Conservation (phyloP, 2,888 invertebrate genomes). For the Eucera pruinosa region DNA sequence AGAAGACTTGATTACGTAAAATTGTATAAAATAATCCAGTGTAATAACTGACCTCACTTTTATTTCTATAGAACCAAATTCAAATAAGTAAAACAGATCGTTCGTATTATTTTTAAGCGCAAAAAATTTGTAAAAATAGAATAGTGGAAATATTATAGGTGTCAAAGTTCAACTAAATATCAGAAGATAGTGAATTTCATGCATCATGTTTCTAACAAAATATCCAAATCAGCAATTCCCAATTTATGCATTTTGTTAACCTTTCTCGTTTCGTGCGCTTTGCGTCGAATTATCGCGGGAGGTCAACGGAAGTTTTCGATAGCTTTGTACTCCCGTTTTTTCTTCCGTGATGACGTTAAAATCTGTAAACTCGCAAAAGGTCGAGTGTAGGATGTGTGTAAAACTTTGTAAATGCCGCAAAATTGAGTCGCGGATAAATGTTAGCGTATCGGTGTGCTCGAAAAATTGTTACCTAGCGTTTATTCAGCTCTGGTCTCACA, state of each 20-base stretch:
- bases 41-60: neutral
- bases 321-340: neutral
- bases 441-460: neutral
- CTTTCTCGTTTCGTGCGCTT: slow-evolving; percentile 1
- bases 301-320: slow-evolving; percentile 22
- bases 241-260: slow-evolving; percentile 30
- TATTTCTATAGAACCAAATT: neutral
- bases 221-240: slow-evolving; percentile 2
- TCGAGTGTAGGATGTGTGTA: slow-evolving; percentile 28
- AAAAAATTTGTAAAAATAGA: neutral
- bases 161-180: slow-evolving; percentile 4
- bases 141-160: neutral
- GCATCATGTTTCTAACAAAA: neutral
- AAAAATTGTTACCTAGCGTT: neutral
- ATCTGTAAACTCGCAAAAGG: slow-evolving; percentile 12
- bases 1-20: too few relatives aligned
- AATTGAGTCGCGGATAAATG: slow-evolving; percentile 28
- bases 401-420: slow-evolving; percentile 26
- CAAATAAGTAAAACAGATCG: neutral
- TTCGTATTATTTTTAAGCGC: neutral
- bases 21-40: too few relatives aligned
- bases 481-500: neutral
- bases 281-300: slow-evolving; percentile 18
- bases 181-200: neutral
- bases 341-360: neutral